Base-by-base conservation (phyloP, 2,797 vertebrate genomes). In the Malacoctenus gilli region DNA sequence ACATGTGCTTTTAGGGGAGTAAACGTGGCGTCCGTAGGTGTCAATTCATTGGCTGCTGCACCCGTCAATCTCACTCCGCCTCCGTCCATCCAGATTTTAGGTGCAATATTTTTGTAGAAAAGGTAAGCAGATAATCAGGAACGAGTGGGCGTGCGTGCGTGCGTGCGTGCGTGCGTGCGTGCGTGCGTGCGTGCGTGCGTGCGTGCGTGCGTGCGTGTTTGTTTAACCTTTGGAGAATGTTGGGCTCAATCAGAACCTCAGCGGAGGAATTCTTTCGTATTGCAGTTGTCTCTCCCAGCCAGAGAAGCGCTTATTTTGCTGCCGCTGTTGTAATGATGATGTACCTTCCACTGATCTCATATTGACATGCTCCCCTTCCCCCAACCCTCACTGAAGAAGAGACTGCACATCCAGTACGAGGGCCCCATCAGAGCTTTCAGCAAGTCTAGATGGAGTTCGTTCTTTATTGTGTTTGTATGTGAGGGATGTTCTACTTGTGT, bases 41-140 rank as follows among this genome's bases (percentile, higher is more conserved):
- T 48, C 49, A 28, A 47, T 76, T 77, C 57, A 41, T 41, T 72
- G 52, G 70, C 76, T 79, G 78, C 75, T 66, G 32, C 58, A 58
- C 53, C 43, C 53, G 54, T 83, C 44, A 15, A 13, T 64, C 40
- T 58, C 5, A 5, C 40, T 60, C 46, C 20, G 43, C 80, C 60
- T 64, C 61, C 74, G 59, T 78, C 69, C 43, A 59, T 82, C 60
- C 47, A 68, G 51, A 74, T 72, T 75, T 77, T 77, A 70, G 75
- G 82, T 90, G 85, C 84, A 87, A 79, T 88, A 84, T 87, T 88
- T 87, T 83, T 86, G 68, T 75, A 76, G 72, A 19, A 77, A 78
- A n/a, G 62, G 68, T 8, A 84, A 67, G 48, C 21, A 41, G 39
- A 73, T 83, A 20, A 77, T 73, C 58, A 64, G 25, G 20, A 72